A percentile compares a stretch with the other conserved stretches of the same genome.
phyloP scores from a whole-genome alignment of 2,113 vertebrate genomes.

The Parus major region DNA sequence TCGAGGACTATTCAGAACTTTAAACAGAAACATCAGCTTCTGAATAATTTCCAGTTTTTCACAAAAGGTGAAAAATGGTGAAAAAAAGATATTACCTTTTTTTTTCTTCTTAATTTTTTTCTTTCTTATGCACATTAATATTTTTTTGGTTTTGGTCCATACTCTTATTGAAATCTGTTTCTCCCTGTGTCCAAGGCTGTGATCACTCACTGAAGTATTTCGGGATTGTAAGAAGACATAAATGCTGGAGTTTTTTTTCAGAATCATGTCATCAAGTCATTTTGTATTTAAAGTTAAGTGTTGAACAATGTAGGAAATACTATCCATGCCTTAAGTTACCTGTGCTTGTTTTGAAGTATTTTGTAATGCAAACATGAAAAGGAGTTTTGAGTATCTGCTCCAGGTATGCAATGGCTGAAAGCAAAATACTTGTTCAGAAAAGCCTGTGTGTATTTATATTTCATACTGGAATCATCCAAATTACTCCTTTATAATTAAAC shows the following conservation, averaged over 20 bases:
- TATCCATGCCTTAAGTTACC: background rate
- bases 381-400: background rate
- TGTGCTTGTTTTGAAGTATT: background rate
- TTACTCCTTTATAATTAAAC: background rate
- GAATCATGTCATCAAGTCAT: background rate
- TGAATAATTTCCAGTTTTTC: background rate
- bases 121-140: background rate
- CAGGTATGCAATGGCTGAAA: background rate
- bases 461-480: background rate
- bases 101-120: background rate
- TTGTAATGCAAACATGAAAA: background rate
- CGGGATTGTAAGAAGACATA: background rate
- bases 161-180: background rate
- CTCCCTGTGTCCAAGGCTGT: background rate
- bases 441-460: background rate
- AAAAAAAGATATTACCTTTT: background rate
- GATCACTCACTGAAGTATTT: background rate
- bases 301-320: background rate
- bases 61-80: background rate
- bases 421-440: background rate
- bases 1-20: conserved; percentile 3
- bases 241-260: background rate
- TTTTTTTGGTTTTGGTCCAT: background rate
- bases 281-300: background rate
- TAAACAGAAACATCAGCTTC: background rate